Base-by-base conservation (phyloP, 1,140 invertebrate species). In the Drosophila parvula region DNA sequence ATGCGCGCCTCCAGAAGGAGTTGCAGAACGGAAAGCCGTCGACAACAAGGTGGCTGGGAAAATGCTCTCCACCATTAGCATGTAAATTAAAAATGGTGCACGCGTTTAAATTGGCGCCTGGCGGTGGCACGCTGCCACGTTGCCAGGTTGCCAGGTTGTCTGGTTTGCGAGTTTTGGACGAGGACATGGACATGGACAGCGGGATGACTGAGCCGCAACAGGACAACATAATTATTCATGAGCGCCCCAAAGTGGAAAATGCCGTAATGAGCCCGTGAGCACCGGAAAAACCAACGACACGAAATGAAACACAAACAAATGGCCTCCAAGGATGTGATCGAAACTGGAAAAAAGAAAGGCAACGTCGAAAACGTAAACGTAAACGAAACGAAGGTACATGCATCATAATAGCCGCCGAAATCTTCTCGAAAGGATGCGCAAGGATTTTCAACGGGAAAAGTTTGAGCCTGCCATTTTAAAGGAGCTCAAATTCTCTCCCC, bases 61-160 rank as follows among this genome's bases (percentile, higher is more conserved):
- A 81, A 81, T 81, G 79, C 60, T 81, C 62, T 53, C 62, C 62
- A 60, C 74, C 73, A 81, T 81, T 81, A 81, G 70, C 78, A 81
- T 81, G 78, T 81, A 81, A 81, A 81, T 81, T 81, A 81, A 81
- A 81, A 81, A 81, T 81, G 78, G 78, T 59, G 68, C 45, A 80
- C 79, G 79, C 74, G 67, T 61, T 81, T 77, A 81, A 81, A 77
- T 73, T 81, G 78, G 64, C 78, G 67, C 74, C 57, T 48, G 28
- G 43, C 65, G 22, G 22, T 22, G 22, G 22, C 1, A 22, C 22
- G 22, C 22, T 10, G 32, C 51, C 58, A 62, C 59, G 71, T 74
- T 22, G 22, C 22, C 22, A 22, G 22, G 22, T 22, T 22, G 22
- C 22, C 22, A 2, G 22, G 22, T 22, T 22, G n/a, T n/a, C n/a